Percentiles rank a stretch among this genome's conserved stretches.
These are phyloP conservation scores for Austrofundulus limnaeus DNA, from an alignment of 2,113 vertebrate genomes.

Conservation along the genomic window DNA sequence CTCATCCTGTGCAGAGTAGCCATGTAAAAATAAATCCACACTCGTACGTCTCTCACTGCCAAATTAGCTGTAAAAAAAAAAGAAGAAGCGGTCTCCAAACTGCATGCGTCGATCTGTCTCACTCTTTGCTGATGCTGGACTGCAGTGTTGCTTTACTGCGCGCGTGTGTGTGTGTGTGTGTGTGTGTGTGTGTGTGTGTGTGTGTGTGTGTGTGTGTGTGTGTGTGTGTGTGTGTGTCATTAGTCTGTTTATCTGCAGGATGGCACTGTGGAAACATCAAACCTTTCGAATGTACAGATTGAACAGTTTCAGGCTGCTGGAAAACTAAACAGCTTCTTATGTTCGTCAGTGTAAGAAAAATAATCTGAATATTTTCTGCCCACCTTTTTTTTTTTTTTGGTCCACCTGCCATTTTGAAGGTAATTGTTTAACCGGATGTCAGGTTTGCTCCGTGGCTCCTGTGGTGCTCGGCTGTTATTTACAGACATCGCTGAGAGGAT, in stretches of 20 bases:
- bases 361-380: neutral
- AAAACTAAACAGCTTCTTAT: neutral
- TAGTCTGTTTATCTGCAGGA: constrained; percentile 46
- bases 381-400: constrained; percentile 15
- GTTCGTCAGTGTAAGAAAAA: neutral
- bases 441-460: constrained; percentile 31
- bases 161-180: constrained; percentile 61
- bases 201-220: too few species aligned
- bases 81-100: constrained; percentile 53
- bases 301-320: constrained; percentile 36
- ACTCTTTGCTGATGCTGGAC: constrained; percentile 61
- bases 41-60: constrained; percentile 68
- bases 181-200: constrained; percentile 62
- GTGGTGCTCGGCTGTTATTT: constrained; percentile 21
- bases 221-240: constrained; percentile 64
- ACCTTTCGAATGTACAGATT: constrained; percentile 67
- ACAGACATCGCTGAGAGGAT: constrained; percentile 36
- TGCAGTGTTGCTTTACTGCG: constrained; percentile 64
- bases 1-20: constrained; percentile 54
- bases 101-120: constrained; percentile 69
- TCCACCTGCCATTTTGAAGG: constrained; percentile 28
- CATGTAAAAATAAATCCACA: constrained; percentile 43
- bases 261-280: constrained; percentile 15
- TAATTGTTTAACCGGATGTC: constrained; percentile 30
- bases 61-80: constrained; percentile 63